These are phyloP conservation scores for Halcyon smyrnensis DNA, from an alignment of 2,797 vertebrate genomes.

Conservation along the genomic window DNA sequence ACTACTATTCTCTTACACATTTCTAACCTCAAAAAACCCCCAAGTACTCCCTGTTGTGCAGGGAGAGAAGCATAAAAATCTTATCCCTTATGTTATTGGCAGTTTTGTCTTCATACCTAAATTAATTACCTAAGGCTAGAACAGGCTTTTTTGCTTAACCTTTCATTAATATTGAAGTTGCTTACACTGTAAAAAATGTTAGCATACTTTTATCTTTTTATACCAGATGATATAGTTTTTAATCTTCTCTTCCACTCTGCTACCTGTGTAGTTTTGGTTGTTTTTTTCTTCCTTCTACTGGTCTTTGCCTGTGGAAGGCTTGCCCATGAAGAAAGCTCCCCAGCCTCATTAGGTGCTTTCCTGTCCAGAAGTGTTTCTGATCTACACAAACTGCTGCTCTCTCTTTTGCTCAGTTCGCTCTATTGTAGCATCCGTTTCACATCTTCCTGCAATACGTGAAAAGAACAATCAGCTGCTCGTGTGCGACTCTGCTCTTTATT, in stretches of 20 bases:
- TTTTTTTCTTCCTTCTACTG: fast-evolving
- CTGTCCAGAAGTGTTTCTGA: fast-evolving
- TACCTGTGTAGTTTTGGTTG: fast-evolving
- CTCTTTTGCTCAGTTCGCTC: fast-evolving
- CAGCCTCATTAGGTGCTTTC: neutral
- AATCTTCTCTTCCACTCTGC: neutral
- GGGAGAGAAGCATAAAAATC: neutral
- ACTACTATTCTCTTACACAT: neutral
- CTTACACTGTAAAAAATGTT: neutral
- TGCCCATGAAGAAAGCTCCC: neutral
- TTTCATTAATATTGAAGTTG: neutral
- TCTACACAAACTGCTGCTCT: fast-evolving
- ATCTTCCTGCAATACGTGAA: neutral
- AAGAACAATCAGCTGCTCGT: neutral
- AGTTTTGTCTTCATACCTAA: neutral
- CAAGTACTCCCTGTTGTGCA: too few relatives aligned
- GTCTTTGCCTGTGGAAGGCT: neutral
- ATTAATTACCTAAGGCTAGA: neutral
- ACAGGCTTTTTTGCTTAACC: neutral
- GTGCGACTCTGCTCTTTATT: neutral
- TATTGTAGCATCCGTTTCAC: fast-evolving
- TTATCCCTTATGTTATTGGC: neutral
- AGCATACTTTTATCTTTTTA: neutral
- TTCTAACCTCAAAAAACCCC: neutral
- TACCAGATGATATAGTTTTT: neutral